Evolutionary conservation across 2,113 vertebrate genomes (phyloP).

Genomic region (Rhinolophus ferrumequinum): DNA sequence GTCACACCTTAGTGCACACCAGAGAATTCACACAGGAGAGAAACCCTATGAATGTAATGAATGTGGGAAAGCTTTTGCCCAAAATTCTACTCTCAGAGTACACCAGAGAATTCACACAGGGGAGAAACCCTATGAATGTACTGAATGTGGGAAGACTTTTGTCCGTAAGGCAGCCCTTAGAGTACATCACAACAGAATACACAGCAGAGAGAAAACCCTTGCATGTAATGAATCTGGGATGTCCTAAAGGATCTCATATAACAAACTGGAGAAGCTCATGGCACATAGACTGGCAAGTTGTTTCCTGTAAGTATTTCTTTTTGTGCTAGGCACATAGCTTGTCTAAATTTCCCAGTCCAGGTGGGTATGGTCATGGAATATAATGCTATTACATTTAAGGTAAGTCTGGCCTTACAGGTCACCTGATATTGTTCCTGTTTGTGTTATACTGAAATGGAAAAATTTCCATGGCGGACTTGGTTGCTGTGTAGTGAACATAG

Average conservation of each 20-base stretch:
- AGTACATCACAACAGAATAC: slow-evolving; percentile 36
- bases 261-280: background rate
- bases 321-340: background rate
- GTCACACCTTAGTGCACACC: slow-evolving; percentile 48
- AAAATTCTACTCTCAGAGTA: slow-evolving; percentile 55
- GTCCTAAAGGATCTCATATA: background rate
- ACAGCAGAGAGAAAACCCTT: background rate
- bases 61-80: slow-evolving; percentile 67
- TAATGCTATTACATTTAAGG: background rate
- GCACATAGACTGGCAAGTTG: background rate
- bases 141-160: slow-evolving; percentile 42
- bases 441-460: background rate
- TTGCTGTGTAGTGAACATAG: background rate
- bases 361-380: background rate
- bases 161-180: slow-evolving; percentile 6
- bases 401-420: background rate
- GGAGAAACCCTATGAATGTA: slow-evolving; percentile 40
- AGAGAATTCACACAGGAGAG: slow-evolving; percentile 62
- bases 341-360: background rate
- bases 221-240: background rate
- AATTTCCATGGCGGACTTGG: background rate
- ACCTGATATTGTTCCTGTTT: background rate
- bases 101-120: slow-evolving; percentile 65
- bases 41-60: slow-evolving; percentile 63
- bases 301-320: background rate